A percentile compares a stretch with the other conserved stretches of the same genome.
Conservation (phyloP, 2,113 vertebrate genomes). For the Phrynosoma platyrhinos region DNA sequence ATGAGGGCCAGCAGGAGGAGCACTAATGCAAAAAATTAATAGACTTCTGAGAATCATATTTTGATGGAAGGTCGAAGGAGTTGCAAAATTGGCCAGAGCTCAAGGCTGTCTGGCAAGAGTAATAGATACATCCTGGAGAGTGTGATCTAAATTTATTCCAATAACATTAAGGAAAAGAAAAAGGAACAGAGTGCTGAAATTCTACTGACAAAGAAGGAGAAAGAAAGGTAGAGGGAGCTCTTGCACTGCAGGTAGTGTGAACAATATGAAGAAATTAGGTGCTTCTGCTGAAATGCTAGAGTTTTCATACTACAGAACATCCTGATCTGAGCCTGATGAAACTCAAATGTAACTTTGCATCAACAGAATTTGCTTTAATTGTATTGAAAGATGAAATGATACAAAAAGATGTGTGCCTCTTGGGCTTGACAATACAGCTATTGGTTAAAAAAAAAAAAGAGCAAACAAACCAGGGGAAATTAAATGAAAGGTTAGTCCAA, state of each 20-base stretch:
- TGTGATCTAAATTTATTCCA: slow-evolving; percentile 13
- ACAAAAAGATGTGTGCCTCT: too few species aligned
- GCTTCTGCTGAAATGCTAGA: not conserved
- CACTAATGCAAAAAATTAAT: slow-evolving; percentile 25
- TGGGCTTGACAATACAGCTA: not conserved
- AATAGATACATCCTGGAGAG: not conserved
- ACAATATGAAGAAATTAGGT: not conserved
- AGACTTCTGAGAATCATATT: slow-evolving; percentile 27
- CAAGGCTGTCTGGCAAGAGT: not conserved
- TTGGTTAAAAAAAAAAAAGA: not conserved
- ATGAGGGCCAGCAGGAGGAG: slow-evolving; percentile 15
- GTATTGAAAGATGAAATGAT: not conserved
- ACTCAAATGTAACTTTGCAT: not conserved
- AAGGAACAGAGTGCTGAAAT: not conserved
- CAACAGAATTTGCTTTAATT: not conserved
- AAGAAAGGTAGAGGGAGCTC: slow-evolving; percentile 21
- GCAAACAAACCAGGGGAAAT: not conserved
- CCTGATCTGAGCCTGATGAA: not conserved
- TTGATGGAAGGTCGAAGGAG: not conserved
- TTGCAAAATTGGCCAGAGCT: slow-evolving; percentile 28
- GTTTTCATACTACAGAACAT: not conserved
- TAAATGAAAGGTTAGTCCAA: not conserved
- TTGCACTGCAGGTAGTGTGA: not conserved
- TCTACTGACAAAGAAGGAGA: not conserved
- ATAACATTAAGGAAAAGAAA: not conserved